Evolutionary conservation across 2,113 vertebrate genomes (phyloP).

Genomic region (Takifugu bimaculatus): DNA sequence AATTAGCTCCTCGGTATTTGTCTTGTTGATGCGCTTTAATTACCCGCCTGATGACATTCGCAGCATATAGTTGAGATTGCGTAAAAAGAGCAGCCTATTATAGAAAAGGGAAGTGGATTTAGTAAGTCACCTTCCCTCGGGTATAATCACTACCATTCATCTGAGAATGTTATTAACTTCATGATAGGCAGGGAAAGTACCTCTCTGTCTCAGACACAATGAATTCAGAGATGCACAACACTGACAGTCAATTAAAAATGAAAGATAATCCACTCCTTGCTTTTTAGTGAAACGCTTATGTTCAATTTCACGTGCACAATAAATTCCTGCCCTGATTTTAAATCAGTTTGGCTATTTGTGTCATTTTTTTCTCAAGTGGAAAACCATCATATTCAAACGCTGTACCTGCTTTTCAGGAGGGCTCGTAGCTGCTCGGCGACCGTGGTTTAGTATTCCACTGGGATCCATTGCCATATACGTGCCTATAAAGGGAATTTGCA

Average conservation of each 20-base stretch:
- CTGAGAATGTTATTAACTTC: conserved; percentile 70
- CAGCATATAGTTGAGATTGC: conserved; percentile 28
- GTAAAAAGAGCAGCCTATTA: conserved; percentile 46
- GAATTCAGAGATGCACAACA: conserved; percentile 66
- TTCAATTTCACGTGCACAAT: conserved; percentile 65
- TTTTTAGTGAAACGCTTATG: conserved; percentile 66
- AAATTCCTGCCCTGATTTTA: conserved; percentile 69
- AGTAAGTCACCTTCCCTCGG: conserved; percentile 66
- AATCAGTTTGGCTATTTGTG: conserved; percentile 65
- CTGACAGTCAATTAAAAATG: conserved; percentile 81
- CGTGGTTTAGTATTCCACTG: conserved; percentile 71
- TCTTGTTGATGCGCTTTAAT: conserved; percentile 20
- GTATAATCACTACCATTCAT: conserved; percentile 72
- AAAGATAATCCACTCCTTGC: conserved; percentile 68
- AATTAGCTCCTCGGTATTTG: conserved; percentile 1
- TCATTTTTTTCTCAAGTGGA: conserved; percentile 41
- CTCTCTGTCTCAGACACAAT: conserved; percentile 67
- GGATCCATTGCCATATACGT: conserved; percentile 75
- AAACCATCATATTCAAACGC: conserved; percentile 66
- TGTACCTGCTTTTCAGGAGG: conserved; percentile 67
- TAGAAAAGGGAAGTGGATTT: conserved; percentile 47
- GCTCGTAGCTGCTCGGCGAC: conserved; percentile 50
- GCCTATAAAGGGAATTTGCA: conserved; percentile 77
- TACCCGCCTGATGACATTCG: conserved; percentile 29
- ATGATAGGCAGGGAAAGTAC: conserved; percentile 75